Conservation (phyloP, 2,888 invertebrate species). For the Pseudanteris insignis region DNA sequence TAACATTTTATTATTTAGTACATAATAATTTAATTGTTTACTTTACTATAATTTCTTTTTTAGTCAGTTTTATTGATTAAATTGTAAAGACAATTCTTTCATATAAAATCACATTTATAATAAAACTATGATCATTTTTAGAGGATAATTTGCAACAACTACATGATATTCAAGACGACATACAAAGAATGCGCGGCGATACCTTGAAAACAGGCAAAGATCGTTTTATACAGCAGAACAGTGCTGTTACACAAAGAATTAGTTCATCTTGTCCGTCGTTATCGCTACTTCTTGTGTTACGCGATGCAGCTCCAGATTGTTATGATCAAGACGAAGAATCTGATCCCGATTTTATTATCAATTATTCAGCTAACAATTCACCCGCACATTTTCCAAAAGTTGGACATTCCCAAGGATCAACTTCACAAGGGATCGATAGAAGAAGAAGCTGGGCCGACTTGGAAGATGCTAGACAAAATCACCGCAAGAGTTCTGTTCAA, state of each 20-base stretch:
- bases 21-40: too few species aligned
- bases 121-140: too few species aligned
- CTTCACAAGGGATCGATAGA: constrained; percentile 69
- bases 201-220: too few species aligned
- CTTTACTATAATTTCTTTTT: too few species aligned
- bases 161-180: too few species aligned
- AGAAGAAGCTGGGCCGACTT: constrained; percentile 90
- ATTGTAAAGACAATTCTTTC: too few species aligned
- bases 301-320: constrained; percentile 47
- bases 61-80: too few species aligned
- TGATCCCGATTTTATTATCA: constrained; percentile 68
- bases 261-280: constrained; percentile 81
- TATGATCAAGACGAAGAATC: constrained; percentile 64
- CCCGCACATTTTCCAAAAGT: constrained; percentile 65
- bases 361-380: constrained; percentile 68
- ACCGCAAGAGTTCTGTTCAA: constrained; percentile 58
- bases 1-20: too few species aligned
- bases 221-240: too few species aligned
- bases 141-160: too few species aligned
- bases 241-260: constrained; percentile 70
- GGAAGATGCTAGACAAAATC: constrained; percentile 70
- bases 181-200: too few species aligned
- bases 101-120: too few species aligned
- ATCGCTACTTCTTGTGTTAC: constrained; percentile 55
- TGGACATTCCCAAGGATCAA: constrained; percentile 62